Conservation (phyloP, 2,888 invertebrate species). For the Cyclophora albipunctata region DNA sequence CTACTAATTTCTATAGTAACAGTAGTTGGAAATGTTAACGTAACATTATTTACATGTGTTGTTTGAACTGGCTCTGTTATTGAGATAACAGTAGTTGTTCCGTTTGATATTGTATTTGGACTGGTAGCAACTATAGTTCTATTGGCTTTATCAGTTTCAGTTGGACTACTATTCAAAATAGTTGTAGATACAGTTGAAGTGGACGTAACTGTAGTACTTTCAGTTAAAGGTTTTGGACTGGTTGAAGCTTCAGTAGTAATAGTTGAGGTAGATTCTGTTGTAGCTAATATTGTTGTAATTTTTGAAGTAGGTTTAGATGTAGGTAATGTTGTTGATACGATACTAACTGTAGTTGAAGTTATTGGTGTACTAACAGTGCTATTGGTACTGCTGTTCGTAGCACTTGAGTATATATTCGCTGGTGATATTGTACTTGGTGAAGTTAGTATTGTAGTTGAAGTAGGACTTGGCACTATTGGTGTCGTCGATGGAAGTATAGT, state of each 20-base stretch:
- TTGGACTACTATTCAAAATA: neutral
- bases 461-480: neutral
- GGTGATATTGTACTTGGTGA: slow-evolving; percentile 2
- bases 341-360: too few species aligned
- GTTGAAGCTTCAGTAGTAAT: slow-evolving; percentile 10
- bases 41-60: slow-evolving; percentile 11
- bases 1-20: slow-evolving; percentile 7
- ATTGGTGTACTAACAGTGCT: too few species aligned
- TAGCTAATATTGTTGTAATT: neutral
- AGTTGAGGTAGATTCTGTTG: slow-evolving; percentile 4
- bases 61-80: too few species aligned
- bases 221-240: neutral
- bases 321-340: slow-evolving; percentile 1
- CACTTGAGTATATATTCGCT: slow-evolving; percentile 7
- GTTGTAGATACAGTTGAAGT: neutral
- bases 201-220: neutral
- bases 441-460: slow-evolving; percentile 5
- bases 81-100: too few species aligned
- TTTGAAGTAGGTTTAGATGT: neutral
- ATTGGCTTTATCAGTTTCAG: neutral
- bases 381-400: slow-evolving; percentile 2
- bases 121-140: neutral
- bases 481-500: slow-evolving; percentile 22
- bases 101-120: neutral
- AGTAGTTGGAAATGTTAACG: slow-evolving; percentile 7